A percentile compares a stretch with the other conserved stretches of the same genome.
Conservation (phyloP, 2,797 vertebrate species). For the Melanotaenia parkinsoni region DNA sequence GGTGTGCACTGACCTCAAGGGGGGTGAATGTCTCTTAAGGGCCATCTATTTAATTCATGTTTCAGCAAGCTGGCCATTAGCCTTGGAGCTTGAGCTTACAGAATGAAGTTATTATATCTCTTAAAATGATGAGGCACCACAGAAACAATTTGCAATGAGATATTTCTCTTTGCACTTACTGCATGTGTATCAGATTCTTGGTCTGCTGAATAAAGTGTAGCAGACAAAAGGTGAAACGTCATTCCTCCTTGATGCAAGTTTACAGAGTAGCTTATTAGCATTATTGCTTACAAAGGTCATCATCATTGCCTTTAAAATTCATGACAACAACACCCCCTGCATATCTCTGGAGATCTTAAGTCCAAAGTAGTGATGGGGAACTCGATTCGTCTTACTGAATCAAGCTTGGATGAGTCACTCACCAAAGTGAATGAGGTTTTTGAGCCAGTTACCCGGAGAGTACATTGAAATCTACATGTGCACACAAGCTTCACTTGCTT, state of each 20-base stretch:
- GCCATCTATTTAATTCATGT: constrained; percentile 23
- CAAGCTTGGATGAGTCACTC: too few species aligned
- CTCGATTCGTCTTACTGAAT: too few species aligned
- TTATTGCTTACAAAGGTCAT: too few species aligned
- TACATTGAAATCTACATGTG: too few species aligned
- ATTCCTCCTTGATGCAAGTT: neutral
- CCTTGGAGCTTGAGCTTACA: constrained; percentile 1
- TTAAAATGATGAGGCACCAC: constrained; percentile 18
- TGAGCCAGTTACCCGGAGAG: too few species aligned
- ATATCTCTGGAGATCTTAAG: neutral
- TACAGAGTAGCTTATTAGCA: neutral
- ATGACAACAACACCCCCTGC: too few species aligned
- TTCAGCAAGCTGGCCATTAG: constrained; percentile 36
- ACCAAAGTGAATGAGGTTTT: too few species aligned
- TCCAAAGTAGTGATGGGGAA: neutral
- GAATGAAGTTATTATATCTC: constrained; percentile 22
- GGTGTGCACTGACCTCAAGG: constrained; percentile 8
- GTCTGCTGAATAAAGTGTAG: neutral
- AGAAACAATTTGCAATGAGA: constrained; percentile 12
- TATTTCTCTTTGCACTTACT: constrained; percentile 11
- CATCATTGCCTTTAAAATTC: too few species aligned
- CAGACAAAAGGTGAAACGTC: neutral
- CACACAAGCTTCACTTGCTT: too few species aligned
- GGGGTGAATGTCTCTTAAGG: neutral
- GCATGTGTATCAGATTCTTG: neutral